phyloP scores from a whole-genome alignment of 2,113 vertebrate genomes.

The Cynoglossus semilaevis region DNA sequence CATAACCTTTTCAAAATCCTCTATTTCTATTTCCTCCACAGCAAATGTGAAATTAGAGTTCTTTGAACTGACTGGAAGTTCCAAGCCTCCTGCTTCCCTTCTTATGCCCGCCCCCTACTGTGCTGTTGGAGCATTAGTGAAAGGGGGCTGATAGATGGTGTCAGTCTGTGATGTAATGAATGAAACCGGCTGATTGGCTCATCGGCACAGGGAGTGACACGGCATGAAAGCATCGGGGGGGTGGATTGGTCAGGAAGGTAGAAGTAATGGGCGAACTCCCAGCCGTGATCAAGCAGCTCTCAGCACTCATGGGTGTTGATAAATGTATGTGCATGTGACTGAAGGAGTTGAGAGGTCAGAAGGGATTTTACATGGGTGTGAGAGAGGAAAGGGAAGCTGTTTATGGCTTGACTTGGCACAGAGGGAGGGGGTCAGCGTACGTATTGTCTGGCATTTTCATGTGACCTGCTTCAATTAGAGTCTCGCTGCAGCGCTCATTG shows the following conservation, averaged over 20 bases:
- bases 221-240: conserved; percentile 13
- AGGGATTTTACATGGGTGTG: conserved; percentile 59
- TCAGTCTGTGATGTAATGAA: conserved; percentile 69
- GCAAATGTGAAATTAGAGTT: conserved; percentile 42
- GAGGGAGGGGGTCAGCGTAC: conserved; percentile 57
- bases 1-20: conserved; percentile 28
- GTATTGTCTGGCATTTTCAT: conserved; percentile 60
- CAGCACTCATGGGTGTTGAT: conserved; percentile 36
- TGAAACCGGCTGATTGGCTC: conserved; percentile 71
- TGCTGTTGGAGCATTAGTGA: conserved; percentile 35
- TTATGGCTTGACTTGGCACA: conserved; percentile 68
- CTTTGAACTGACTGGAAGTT: conserved; percentile 63
- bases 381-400: conserved; percentile 60
- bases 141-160: conserved; percentile 64
- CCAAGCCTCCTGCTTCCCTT: conserved; percentile 35
- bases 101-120: conserved; percentile 48
- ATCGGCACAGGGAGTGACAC: conserved; percentile 44
- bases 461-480: conserved; percentile 61
- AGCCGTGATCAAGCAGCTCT: conserved; percentile 51
- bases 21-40: conserved; percentile 47
- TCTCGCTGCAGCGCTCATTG: conserved; percentile 36
- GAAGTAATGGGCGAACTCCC: conserved; percentile 37
- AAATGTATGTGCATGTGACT: conserved; percentile 25
- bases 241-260: conserved; percentile 6
- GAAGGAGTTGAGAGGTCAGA: conserved; percentile 39